phyloP scores from a whole-genome alignment of 1,140 invertebrate species.

The Diorhabda carinulata region DNA sequence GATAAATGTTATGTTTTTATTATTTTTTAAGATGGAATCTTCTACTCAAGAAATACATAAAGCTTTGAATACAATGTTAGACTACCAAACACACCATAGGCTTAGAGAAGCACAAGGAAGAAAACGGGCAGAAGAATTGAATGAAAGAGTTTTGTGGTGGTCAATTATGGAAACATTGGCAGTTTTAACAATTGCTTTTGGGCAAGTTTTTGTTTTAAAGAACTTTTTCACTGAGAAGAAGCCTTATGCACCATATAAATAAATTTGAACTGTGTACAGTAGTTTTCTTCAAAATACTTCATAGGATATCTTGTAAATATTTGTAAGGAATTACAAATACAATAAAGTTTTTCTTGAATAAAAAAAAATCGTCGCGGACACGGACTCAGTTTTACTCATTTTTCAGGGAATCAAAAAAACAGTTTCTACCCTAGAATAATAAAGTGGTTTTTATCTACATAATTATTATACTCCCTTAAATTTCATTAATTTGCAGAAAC shows the following conservation, averaged over 20 bases:
- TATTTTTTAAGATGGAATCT: conserved; percentile 77
- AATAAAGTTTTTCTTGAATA: too few relatives aligned
- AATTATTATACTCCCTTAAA: too few relatives aligned
- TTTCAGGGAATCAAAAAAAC: too few relatives aligned
- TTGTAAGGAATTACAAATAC: too few relatives aligned
- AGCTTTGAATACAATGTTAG: conserved; percentile 78
- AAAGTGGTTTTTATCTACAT: too few relatives aligned
- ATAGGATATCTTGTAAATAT: too few relatives aligned
- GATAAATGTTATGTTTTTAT: too few relatives aligned
- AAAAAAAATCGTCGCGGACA: too few relatives aligned
- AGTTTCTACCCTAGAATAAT: too few relatives aligned
- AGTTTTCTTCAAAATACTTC: too few relatives aligned
- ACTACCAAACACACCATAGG: conserved; percentile 95
- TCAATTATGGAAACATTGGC: conserved; percentile 83
- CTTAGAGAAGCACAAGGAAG: conserved; percentile 90
- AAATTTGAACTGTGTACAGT: not conserved
- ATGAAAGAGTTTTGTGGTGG: conserved; percentile 90
- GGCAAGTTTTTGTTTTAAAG: conserved; percentile 88
- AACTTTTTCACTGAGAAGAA: conserved; percentile 93
- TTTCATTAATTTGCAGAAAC: too few relatives aligned
- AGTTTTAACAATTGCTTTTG: conserved; percentile 78
- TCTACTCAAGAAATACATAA: conserved; percentile 86
- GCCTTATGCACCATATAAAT: conserved; percentile 38
- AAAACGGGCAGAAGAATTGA: conserved; percentile 92
- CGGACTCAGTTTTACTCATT: too few relatives aligned